A percentile compares a stretch with the other conserved stretches of the same genome.
Conservation (phyloP, 2,113 vertebrate species). For the Carassius gibelio region DNA sequence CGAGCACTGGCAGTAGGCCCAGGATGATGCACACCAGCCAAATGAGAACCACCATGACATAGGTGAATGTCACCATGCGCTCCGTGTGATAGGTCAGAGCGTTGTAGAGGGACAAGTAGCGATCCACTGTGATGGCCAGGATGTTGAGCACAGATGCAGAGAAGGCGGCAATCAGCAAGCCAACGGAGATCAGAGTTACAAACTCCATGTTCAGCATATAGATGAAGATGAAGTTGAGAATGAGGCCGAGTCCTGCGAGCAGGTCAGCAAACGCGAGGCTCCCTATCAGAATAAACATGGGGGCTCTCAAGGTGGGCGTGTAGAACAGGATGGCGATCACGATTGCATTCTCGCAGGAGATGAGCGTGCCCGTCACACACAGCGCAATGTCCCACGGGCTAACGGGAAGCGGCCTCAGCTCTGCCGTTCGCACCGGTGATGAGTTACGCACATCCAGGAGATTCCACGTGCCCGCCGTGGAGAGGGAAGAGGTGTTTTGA, state of each 20-base stretch:
- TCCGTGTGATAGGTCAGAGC: slow-evolving; percentile 92
- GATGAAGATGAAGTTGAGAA: slow-evolving; percentile 85
- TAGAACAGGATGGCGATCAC: slow-evolving; percentile 89
- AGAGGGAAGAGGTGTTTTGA: slow-evolving; percentile 60
- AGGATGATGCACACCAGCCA: slow-evolving; percentile 81
- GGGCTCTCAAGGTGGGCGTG: slow-evolving; percentile 82
- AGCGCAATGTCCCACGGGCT: slow-evolving; percentile 89
- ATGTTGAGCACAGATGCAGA: slow-evolving; percentile 88
- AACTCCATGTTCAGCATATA: slow-evolving; percentile 82
- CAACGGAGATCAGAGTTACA: slow-evolving; percentile 80
- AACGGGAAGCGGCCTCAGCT: slow-evolving; percentile 68
- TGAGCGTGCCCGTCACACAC: slow-evolving; percentile 81
- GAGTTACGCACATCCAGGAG: slow-evolving; percentile 68
- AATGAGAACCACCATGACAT: slow-evolving; percentile 80
- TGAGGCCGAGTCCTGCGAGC: slow-evolving; percentile 85
- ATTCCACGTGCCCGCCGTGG: slow-evolving; percentile 69
- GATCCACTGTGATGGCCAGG: slow-evolving; percentile 90
- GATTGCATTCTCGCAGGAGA: slow-evolving; percentile 75
- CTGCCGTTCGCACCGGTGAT: slow-evolving; percentile 61
- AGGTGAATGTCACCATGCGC: slow-evolving; percentile 83
- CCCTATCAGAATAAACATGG: slow-evolving; percentile 87
- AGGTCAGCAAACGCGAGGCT: slow-evolving; percentile 87
- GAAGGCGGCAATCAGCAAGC: slow-evolving; percentile 84
- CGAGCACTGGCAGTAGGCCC: slow-evolving; percentile 83
- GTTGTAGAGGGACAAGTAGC: slow-evolving; percentile 90